phyloP scores from a whole-genome alignment of 2,888 invertebrate species.

The Eristalinus aeneus region DNA sequence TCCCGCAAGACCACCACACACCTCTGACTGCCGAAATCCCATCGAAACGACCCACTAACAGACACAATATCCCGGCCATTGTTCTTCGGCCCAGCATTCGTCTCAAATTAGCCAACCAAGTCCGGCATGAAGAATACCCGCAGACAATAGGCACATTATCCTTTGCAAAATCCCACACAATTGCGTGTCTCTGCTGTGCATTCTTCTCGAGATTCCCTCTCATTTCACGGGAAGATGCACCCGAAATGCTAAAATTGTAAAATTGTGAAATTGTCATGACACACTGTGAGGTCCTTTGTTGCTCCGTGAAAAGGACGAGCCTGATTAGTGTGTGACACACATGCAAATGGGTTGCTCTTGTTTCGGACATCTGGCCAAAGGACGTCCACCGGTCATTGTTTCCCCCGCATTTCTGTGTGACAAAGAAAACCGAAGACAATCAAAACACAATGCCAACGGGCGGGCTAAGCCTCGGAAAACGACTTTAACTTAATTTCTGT shows the following conservation, averaged over 20 bases:
- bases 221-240: conserved; percentile 16
- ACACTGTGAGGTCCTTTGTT: conserved; percentile 60
- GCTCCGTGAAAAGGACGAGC: conserved; percentile 7
- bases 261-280: conserved; percentile 1
- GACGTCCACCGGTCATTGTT: conserved; percentile 39
- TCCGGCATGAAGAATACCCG: not conserved
- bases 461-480: conserved; percentile 23
- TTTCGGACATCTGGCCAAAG: conserved; percentile 60
- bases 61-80: not conserved
- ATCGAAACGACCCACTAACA: not conserved
- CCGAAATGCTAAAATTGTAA: not conserved
- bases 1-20: not conserved
- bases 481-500: not conserved
- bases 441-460: conserved; percentile 7
- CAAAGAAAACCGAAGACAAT: not conserved
- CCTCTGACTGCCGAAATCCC: not conserved
- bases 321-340: conserved; percentile 44
- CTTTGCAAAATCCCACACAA: conserved; percentile 17
- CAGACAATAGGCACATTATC: conserved; percentile 7
- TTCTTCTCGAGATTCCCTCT: conserved; percentile 1
- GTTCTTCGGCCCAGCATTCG: not conserved
- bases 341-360: conserved; percentile 52
- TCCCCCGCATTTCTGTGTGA: not conserved
- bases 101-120: not conserved
- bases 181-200: not conserved